Conservation (phyloP, 2,888 invertebrate species). For the Mimumesa dahlbomi region DNA sequence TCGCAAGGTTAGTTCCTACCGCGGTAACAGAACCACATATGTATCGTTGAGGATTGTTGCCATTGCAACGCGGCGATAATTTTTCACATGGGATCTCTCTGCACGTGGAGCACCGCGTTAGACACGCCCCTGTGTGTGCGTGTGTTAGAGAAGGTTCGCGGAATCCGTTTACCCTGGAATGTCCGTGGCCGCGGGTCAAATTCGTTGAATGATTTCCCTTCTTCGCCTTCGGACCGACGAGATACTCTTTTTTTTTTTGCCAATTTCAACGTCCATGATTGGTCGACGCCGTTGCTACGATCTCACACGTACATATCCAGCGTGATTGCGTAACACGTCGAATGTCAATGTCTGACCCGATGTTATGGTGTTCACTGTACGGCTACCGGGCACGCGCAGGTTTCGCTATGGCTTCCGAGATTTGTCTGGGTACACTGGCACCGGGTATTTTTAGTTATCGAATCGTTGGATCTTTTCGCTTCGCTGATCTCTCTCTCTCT, state of each 20-base stretch:
- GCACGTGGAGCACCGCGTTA: conserved; percentile 37
- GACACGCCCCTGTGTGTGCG: conserved; percentile 49
- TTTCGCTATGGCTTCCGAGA: conserved; percentile 15
- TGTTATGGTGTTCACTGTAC: too few relatives aligned
- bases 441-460: conserved; percentile 33
- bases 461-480: conserved; percentile 31
- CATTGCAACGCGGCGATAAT: conserved; percentile 31
- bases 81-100: conserved; percentile 37
- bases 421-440: conserved; percentile 18
- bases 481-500: conserved; percentile 29
- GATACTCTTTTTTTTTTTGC: conserved; percentile 7
- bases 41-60: conserved; percentile 39
- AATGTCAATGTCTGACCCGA: conserved; percentile 43
- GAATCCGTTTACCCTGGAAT: conserved; percentile 44
- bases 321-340: conserved; percentile 27
- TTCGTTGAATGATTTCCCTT: conserved; percentile 48
- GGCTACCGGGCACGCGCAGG: conserved; percentile 19
- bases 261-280: too few relatives aligned
- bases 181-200: conserved; percentile 42
- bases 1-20: conserved; percentile 19
- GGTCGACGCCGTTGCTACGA: too few relatives aligned
- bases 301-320: conserved; percentile 8
- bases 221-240: conserved; percentile 26
- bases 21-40: neutral
- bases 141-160: conserved; percentile 35